A percentile compares a stretch with the other conserved stretches of the same genome.
Conservation (phyloP, 2,888 invertebrate species). For the Drosophila vallismaia region DNA sequence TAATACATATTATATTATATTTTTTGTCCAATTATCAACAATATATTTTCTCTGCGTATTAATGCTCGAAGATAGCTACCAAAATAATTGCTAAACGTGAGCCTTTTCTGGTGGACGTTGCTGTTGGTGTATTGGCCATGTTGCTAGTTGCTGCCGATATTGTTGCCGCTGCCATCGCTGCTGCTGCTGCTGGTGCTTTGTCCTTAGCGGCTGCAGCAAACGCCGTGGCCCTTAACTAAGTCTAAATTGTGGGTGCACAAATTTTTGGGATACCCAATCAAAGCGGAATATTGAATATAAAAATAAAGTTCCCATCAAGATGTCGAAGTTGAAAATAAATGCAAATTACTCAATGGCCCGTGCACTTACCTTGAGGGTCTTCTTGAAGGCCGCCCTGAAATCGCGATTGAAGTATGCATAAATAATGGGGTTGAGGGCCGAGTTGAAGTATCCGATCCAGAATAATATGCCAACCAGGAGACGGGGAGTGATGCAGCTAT, state of each 20-base stretch:
- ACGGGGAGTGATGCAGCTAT: constrained; percentile 91
- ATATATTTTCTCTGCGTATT: constrained; percentile 28
- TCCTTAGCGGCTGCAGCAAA: constrained; percentile 46
- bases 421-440: constrained; percentile 97
- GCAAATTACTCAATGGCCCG: constrained; percentile 19
- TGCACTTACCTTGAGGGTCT: constrained; percentile 87
- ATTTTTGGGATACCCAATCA: constrained; percentile 44
- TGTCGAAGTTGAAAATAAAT: constrained; percentile 23
- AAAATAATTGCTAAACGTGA: constrained; percentile 44
- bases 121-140: constrained; percentile 18
- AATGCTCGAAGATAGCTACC: constrained; percentile 61
- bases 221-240: constrained; percentile 57
- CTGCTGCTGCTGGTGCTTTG: constrained; percentile 34
- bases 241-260: constrained; percentile 51
- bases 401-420: constrained; percentile 99
- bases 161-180: constrained; percentile 31
- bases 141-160: constrained; percentile 28
- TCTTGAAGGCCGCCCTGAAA: constrained; percentile 97
- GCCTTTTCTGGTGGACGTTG: constrained; percentile 42
- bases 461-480: constrained; percentile 95
- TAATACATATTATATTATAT: too few species aligned
- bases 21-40: too few species aligned
- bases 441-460: constrained; percentile 99
- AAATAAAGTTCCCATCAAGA: constrained; percentile 39
- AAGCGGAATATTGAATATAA: constrained; percentile 36